Conservation (phyloP, 2,797 vertebrate genomes). For the Diceros bicornis region DNA sequence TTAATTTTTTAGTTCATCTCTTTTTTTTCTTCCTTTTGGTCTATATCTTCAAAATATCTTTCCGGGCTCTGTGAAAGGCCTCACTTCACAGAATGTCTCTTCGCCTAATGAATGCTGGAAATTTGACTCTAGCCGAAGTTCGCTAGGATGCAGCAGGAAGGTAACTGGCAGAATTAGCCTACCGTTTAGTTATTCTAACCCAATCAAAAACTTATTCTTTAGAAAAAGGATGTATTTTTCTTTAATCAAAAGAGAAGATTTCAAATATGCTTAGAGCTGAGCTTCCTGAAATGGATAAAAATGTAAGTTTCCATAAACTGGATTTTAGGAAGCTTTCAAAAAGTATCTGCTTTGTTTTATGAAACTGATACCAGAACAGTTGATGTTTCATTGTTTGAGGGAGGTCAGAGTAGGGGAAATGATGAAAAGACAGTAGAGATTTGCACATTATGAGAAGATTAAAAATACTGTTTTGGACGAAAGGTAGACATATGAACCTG, state of each 20-base stretch:
- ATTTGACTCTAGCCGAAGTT: not conserved
- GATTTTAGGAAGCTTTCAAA: conserved; percentile 52
- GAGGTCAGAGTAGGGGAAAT: not conserved
- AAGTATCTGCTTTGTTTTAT: conserved; percentile 70
- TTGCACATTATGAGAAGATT: conserved; percentile 39
- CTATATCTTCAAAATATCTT: not conserved
- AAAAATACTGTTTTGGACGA: conserved; percentile 49
- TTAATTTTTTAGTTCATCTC: not conserved
- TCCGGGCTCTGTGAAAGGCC: not conserved
- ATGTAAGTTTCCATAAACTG: conserved; percentile 60
- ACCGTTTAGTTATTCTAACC: not conserved
- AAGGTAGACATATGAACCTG: not conserved
- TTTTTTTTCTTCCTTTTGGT: not conserved
- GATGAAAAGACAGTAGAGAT: conserved; percentile 24
- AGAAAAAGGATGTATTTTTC: conserved; percentile 36
- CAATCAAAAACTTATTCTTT: conserved; percentile 13
- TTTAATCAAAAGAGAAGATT: conserved; percentile 66
- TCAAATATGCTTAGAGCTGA: conserved; percentile 59
- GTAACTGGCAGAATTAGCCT: not conserved
- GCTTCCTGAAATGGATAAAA: conserved; percentile 64
- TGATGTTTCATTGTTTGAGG: conserved; percentile 26
- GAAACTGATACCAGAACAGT: not conserved
- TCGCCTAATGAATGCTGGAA: not conserved
- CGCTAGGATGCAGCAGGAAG: not conserved
- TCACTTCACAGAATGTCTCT: not conserved